These are phyloP conservation scores for Seira ritae DNA, from an alignment of 2,888 invertebrate species.

Conservation along the genomic window DNA sequence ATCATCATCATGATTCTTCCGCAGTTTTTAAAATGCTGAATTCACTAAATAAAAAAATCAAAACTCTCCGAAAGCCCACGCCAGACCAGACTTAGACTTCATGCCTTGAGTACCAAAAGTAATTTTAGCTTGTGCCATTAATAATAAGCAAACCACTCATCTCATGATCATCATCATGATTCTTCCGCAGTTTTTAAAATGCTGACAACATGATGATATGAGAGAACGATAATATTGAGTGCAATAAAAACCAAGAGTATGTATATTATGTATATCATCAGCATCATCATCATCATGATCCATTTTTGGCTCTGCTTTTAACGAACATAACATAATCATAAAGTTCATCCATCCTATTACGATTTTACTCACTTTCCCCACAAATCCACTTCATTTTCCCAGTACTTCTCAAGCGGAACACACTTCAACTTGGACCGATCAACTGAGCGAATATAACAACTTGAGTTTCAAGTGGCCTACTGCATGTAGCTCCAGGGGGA, in stretches of 20 bases:
- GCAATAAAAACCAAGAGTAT: not conserved
- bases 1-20: conserved; percentile 12
- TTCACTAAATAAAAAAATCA: too few species aligned
- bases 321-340: conserved; percentile 11
- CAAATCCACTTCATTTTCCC: conserved; percentile 64
- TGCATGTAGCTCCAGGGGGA: conserved; percentile 63
- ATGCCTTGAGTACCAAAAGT: not conserved
- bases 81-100: too few species aligned
- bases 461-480: conserved; percentile 64
- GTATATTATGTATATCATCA: not conserved
- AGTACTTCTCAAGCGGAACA: conserved; percentile 43
- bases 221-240: not conserved
- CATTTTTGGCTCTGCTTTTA: conserved; percentile 24
- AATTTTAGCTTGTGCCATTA: not conserved
- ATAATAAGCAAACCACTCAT: conserved; percentile 47
- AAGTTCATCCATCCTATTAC: conserved; percentile 26
- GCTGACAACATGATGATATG: conserved; percentile 15
- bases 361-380: conserved; percentile 12
- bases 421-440: conserved; percentile 63
- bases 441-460: conserved; percentile 66
- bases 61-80: too few species aligned
- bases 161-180: conserved; percentile 11
- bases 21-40: not conserved
- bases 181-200: not conserved
- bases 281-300: conserved; percentile 30